phyloP scores from a whole-genome alignment of 1,140 invertebrate species.

The Brachionus manjavacas region DNA sequence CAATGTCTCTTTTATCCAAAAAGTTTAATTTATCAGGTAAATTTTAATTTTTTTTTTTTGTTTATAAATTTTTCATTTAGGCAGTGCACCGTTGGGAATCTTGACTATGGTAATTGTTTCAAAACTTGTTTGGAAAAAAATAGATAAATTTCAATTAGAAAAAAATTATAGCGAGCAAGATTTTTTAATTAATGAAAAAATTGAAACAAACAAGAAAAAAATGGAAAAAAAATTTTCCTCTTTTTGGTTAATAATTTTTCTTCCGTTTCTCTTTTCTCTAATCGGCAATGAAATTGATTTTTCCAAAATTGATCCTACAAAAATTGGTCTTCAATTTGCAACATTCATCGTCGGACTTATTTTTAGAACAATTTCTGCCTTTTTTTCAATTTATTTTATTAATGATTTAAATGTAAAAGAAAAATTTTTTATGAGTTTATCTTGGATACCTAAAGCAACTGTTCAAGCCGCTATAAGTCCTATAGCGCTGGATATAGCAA shows the following conservation, averaged over 20 bases:
- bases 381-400: constrained; percentile 62
- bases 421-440: constrained; percentile 77
- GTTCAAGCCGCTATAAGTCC: constrained; percentile 61
- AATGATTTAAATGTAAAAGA: constrained; percentile 72
- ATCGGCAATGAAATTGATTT: constrained; percentile 75
- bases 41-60: background rate
- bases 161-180: background rate
- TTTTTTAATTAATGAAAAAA: background rate
- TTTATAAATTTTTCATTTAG: background rate
- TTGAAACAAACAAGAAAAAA: constrained; percentile 63
- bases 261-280: constrained; percentile 81
- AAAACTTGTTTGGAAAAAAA: constrained; percentile 2
- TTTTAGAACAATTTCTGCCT: constrained; percentile 62
- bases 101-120: background rate
- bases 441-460: constrained; percentile 89
- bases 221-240: constrained; percentile 75
- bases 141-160: background rate
- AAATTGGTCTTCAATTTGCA: constrained; percentile 53
- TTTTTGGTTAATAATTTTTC: constrained; percentile 82
- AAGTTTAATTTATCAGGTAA: constrained; percentile 11
- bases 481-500: constrained; percentile 65
- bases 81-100: background rate
- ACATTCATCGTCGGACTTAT: constrained; percentile 60
- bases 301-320: constrained; percentile 46
- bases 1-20: background rate